Evolutionary conservation across 1,140 invertebrate genomes (phyloP).

Genomic region (Campoletis sonorensis): DNA sequence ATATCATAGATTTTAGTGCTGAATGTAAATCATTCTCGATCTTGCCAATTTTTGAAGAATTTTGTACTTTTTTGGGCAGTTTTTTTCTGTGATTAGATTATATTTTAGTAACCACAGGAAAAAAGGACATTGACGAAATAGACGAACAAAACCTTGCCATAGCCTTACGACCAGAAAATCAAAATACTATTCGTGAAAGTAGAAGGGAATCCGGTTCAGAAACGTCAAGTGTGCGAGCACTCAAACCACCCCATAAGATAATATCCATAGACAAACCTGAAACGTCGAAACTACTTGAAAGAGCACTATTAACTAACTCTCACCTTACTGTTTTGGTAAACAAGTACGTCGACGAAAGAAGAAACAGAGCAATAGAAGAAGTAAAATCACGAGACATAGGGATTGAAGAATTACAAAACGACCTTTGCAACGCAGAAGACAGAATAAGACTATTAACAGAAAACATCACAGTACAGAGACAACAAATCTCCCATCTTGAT

Average conservation of each 20-base stretch:
- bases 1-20: too few species aligned
- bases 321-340: constrained; percentile 12
- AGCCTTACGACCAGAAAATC: constrained; percentile 23
- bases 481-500: constrained; percentile 17
- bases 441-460: constrained; percentile 26
- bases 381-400: constrained; percentile 23
- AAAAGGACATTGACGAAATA: constrained; percentile 20
- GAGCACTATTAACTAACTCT: constrained; percentile 12
- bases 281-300: constrained; percentile 20
- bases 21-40: too few species aligned
- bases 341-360: constrained; percentile 33
- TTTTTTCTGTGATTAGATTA: too few species aligned
- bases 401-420: constrained; percentile 17
- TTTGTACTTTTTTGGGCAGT: too few species aligned
- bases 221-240: constrained; percentile 13
- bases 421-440: constrained; percentile 1
- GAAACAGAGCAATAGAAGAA: constrained; percentile 30
- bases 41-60: too few species aligned
- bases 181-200: constrained; percentile 6
- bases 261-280: constrained; percentile 1
- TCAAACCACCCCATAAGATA: constrained; percentile 12
- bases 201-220: constrained; percentile 10
- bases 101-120: constrained; percentile 26
- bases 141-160: constrained; percentile 5
- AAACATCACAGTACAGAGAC: constrained; percentile 14